phyloP scores from a whole-genome alignment of 2,113 vertebrate species.

The chimpanzee (Pan troglodytes) region DNA sequence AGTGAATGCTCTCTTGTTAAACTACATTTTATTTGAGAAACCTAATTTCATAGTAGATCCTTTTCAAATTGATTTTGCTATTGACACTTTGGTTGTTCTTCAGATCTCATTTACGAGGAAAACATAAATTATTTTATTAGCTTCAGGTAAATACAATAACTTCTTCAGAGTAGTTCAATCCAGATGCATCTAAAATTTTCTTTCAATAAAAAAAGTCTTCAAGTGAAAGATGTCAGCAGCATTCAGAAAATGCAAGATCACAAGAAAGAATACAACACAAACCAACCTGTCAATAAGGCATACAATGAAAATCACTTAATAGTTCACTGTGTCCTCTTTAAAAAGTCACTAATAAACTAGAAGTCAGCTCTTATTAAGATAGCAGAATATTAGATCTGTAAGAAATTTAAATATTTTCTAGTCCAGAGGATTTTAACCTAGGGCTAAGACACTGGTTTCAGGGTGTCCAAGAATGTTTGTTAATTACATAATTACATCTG shows the following conservation, averaged over 20 bases:
- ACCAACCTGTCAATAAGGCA: not conserved
- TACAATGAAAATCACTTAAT: not conserved
- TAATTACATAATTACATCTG: fast-evolving
- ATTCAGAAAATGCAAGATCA: not conserved
- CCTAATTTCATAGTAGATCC: conserved; percentile 73
- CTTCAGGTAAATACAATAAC: conserved; percentile 63
- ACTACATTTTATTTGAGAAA: conserved; percentile 74
- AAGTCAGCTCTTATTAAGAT: not conserved
- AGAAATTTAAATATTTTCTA: conserved; percentile 11
- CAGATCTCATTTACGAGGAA: conserved; percentile 73
- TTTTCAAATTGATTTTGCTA: conserved; percentile 73
- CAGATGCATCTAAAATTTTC: conserved; percentile 14
- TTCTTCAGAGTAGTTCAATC: conserved; percentile 54
- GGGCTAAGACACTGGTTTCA: not conserved
- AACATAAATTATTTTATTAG: conserved; percentile 75
- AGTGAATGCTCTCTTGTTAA: conserved; percentile 74
- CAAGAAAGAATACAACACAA: not conserved
- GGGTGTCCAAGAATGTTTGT: fast-evolving
- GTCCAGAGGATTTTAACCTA: not conserved
- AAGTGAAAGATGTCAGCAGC: not conserved
- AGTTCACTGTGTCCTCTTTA: not conserved
- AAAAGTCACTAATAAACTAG: not conserved
- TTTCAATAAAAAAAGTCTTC: conserved; percentile 33
- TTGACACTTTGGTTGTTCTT: conserved; percentile 67
- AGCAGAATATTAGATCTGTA: not conserved